Percentiles rank a stretch among this genome's conserved stretches.
phyloP scores from a whole-genome alignment of 1,140 invertebrate genomes.

The Nebria ingens region DNA sequence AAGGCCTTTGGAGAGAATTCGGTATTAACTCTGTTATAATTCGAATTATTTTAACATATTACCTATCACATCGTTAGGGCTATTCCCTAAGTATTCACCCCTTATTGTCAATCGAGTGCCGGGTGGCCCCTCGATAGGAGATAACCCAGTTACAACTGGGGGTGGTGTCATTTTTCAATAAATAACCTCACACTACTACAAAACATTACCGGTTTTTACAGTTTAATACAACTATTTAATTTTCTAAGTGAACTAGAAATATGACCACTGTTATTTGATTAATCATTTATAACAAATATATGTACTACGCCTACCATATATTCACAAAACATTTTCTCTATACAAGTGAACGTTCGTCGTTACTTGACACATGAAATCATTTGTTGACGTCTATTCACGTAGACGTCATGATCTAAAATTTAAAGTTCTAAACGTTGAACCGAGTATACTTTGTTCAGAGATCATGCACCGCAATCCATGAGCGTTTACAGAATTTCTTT shows the following conservation, averaged over 20 bases:
- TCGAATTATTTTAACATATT: constrained; percentile 22
- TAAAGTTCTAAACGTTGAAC: no score
- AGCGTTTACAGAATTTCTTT: no score
- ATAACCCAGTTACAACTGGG: constrained; percentile 90
- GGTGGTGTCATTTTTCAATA: constrained; percentile 54
- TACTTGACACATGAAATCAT: neutral
- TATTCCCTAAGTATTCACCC: constrained; percentile 88
- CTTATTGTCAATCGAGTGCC: constrained; percentile 92
- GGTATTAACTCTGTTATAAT: constrained; percentile 1
- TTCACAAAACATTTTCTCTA: neutral
- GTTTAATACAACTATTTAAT: no score
- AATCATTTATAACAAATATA: no score
- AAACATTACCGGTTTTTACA: neutral
- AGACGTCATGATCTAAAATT: no score
- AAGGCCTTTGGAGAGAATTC: constrained; percentile 49
- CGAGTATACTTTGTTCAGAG: no score
- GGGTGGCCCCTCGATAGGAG: constrained; percentile 95
- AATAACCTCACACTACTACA: neutral
- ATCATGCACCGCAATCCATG: no score
- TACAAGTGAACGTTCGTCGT: neutral
- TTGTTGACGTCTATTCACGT: neutral
- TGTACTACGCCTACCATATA: neutral
- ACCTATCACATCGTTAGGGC: constrained; percentile 79
- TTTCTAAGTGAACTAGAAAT: no score
- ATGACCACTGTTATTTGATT: no score